These are phyloP conservation scores for Tetramorium parvispinum DNA, from an alignment of 1,140 invertebrate genomes.

Conservation along the genomic window DNA sequence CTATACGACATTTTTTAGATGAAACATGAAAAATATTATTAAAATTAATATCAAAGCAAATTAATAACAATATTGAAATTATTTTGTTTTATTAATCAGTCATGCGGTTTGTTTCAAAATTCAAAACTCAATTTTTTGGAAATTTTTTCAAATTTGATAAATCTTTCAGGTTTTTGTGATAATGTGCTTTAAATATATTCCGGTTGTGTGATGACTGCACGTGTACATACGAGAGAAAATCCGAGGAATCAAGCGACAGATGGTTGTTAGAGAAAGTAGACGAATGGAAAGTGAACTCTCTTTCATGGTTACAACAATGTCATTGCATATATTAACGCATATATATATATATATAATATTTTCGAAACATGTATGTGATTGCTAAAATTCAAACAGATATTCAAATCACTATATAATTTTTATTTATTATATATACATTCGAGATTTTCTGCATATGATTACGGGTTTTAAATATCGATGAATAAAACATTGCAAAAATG, in stretches of 20 bases:
- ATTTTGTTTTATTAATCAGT: neutral
- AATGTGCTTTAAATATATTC: neutral
- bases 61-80: neutral
- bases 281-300: slow-evolving; percentile 61
- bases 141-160: neutral
- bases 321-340: slow-evolving; percentile 33
- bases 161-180: neutral
- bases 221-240: slow-evolving; percentile 28
- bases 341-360: neutral
- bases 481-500: no score
- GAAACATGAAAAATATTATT: neutral
- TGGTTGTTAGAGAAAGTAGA: slow-evolving; percentile 57
- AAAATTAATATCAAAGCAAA: neutral
- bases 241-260: slow-evolving; percentile 26
- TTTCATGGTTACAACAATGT: slow-evolving; percentile 36
- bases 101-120: neutral
- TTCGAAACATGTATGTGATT: neutral
- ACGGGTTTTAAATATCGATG: no score
- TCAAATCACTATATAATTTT: neutral
- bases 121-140: neutral
- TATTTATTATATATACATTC: no score
- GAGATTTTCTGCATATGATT: no score
- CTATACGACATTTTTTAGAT: neutral
- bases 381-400: neutral
- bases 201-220: neutral